Evolutionary conservation across 2,888 invertebrate species (phyloP).

Genomic region (Biston betularia): DNA sequence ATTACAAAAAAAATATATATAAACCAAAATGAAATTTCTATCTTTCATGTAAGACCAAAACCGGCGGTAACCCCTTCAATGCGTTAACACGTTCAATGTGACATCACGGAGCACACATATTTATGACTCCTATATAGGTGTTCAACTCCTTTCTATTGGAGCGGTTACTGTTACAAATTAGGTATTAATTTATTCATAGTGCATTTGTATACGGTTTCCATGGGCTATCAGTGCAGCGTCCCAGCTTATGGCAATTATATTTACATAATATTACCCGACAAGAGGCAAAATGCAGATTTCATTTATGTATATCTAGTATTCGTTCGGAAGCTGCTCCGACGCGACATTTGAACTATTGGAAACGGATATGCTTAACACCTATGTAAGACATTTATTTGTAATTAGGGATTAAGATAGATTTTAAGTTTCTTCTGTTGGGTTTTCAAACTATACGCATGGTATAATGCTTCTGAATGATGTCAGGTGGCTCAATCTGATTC

Average conservation of each 20-base stretch:
- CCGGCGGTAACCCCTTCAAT: background rate
- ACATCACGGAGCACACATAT: constrained; percentile 18
- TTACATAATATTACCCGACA: constrained; percentile 40
- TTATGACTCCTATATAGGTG: constrained; percentile 11
- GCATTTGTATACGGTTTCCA: constrained; percentile 40
- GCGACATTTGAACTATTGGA: background rate
- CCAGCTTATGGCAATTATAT: constrained; percentile 41
- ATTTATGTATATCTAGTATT: constrained; percentile 16
- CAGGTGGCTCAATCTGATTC: no score
- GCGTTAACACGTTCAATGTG: background rate
- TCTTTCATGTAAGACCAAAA: background rate
- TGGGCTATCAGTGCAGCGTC: constrained; percentile 31
- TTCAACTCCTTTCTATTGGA: constrained; percentile 8
- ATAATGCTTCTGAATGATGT: no score
- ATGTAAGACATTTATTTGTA: no score
- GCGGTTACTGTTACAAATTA: constrained; percentile 41
- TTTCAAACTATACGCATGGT: no score
- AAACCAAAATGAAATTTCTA: no score
- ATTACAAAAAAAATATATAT: no score
- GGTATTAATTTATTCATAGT: constrained; percentile 45
- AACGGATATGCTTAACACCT: no score
- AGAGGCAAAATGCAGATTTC: constrained; percentile 34
- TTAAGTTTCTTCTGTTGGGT: no score
- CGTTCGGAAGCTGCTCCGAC: constrained; percentile 19
- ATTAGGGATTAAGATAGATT: no score